phyloP scores from a whole-genome alignment of 2,888 invertebrate genomes.

The Pomacea canaliculata region DNA sequence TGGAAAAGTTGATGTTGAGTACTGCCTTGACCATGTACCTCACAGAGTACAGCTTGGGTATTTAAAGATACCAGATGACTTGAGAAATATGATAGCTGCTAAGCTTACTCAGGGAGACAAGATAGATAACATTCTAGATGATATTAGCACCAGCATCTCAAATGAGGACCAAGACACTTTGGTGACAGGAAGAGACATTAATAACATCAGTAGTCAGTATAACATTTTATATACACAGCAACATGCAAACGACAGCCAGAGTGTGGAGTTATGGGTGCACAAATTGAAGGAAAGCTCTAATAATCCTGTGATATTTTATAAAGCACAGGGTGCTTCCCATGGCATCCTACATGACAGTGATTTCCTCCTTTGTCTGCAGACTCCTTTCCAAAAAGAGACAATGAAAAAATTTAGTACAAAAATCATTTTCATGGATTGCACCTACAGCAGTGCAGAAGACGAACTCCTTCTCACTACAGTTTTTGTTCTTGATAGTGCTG shows the following conservation, averaged over 20 bases:
- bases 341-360: constrained; percentile 6
- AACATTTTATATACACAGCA: constrained; percentile 6
- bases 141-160: neutral
- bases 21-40: too few relatives aligned
- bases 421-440: constrained; percentile 12
- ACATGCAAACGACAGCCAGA: neutral
- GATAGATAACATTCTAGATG: too few relatives aligned
- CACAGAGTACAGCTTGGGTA: too few relatives aligned
- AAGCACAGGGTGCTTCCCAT: constrained; percentile 1
- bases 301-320: constrained; percentile 10
- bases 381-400: constrained; percentile 16
- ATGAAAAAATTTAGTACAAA: constrained; percentile 4
- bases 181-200: constrained; percentile 1
- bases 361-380: constrained; percentile 19
- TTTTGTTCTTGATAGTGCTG: constrained; percentile 12
- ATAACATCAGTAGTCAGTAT: constrained; percentile 12
- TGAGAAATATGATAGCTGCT: too few relatives aligned
- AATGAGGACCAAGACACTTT: neutral
- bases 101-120: too few relatives aligned
- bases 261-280: neutral
- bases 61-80: too few relatives aligned
- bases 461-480: constrained; percentile 10
- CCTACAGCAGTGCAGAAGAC: constrained; percentile 8
- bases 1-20: too few relatives aligned
- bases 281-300: neutral